These are phyloP conservation scores for Drosophila lacertosa DNA, from an alignment of 1,140 invertebrate genomes.

Conservation along the genomic window DNA sequence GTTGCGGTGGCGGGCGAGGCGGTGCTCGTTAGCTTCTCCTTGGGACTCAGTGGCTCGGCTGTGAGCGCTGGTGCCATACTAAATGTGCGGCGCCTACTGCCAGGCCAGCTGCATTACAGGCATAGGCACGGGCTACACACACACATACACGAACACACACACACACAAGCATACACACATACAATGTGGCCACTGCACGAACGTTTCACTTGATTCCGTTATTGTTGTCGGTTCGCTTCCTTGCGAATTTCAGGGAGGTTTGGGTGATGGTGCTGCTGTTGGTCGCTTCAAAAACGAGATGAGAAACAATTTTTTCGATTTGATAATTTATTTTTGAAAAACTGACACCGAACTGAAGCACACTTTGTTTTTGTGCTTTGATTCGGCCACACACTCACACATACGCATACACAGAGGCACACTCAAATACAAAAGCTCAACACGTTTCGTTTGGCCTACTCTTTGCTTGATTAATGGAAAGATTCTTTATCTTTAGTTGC, in stretches of 20 bases:
- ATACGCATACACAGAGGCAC: conserved; percentile 5
- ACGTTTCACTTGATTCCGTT: conserved; percentile 5
- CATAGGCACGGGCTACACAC: neutral
- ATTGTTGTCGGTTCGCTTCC: too few species aligned
- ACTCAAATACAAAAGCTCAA: neutral
- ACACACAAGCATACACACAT: too few species aligned
- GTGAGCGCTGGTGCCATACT: conserved; percentile 86
- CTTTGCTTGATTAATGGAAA: neutral
- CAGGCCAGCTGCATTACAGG: conserved; percentile 43
- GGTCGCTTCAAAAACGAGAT: conserved; percentile 28
- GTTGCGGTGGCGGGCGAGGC: conserved; percentile 66
- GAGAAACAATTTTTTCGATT: conserved; percentile 35
- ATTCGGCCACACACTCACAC: conserved; percentile 1
- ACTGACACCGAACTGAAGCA: conserved; percentile 41
- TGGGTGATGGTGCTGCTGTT: neutral
- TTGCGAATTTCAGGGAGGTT: neutral
- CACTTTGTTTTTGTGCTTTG: conserved; percentile 38
- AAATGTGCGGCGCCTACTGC: conserved; percentile 32
- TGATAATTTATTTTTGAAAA: conserved; percentile 43
- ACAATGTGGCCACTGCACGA: conserved; percentile 5
- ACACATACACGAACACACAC: too few species aligned
- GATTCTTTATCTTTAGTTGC: conserved; percentile 6
- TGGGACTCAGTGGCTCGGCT: conserved; percentile 84
- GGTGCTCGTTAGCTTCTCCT: conserved; percentile 75
- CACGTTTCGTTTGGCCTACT: conserved; percentile 28